Percentiles rank a stretch among this genome's conserved stretches.
Conservation (phyloP, 2,888 invertebrate species). For the Cerceris ruficornis region DNA sequence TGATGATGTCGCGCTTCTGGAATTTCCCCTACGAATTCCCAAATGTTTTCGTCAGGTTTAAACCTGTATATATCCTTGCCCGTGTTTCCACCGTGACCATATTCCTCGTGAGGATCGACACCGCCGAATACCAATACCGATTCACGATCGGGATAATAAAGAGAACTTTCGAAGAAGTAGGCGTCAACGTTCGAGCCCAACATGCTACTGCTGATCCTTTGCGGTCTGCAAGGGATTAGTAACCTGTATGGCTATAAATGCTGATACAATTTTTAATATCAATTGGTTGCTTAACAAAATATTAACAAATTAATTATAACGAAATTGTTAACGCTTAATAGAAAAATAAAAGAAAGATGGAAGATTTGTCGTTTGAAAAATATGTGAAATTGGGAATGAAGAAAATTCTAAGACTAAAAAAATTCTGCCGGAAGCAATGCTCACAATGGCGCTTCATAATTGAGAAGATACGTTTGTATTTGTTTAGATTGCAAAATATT, state of each 20-base stretch:
- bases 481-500: constrained; percentile 1
- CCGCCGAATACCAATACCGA: constrained; percentile 88
- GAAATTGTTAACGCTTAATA: too few relatives aligned
- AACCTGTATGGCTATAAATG: too few relatives aligned
- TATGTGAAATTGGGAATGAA: neutral
- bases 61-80: constrained; percentile 86
- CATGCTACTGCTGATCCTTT: constrained; percentile 61
- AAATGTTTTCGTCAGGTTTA: constrained; percentile 84
- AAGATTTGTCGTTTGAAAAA: neutral
- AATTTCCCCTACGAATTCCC: constrained; percentile 87
- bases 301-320: neutral
- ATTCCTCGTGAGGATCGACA: constrained; percentile 85
- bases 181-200: constrained; percentile 75
- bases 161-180: constrained; percentile 83
- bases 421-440: too few relatives aligned
- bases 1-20: constrained; percentile 89
- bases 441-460: constrained; percentile 47
- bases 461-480: constrained; percentile 40
- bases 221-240: constrained; percentile 41
- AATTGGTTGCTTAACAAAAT: too few relatives aligned
- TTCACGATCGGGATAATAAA: constrained; percentile 85
- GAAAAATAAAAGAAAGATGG: too few relatives aligned
- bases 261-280: too few relatives aligned
- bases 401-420: too few relatives aligned
- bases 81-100: constrained; percentile 84